Evolutionary conservation across 2,113 vertebrate genomes (phyloP).

Genomic region (Gallinago undulata): DNA sequence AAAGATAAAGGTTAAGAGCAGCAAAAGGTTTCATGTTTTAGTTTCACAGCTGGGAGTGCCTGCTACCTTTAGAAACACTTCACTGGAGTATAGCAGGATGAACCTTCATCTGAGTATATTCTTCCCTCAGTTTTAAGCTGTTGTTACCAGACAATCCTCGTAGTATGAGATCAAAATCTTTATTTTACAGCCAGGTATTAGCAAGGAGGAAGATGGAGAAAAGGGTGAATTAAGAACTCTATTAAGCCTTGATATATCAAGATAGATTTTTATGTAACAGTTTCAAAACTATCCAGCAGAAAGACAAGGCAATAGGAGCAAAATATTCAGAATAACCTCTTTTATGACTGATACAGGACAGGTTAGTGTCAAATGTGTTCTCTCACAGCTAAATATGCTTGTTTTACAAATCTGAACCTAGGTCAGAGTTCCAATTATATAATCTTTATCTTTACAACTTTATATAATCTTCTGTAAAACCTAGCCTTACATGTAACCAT

Average conservation of each 20-base stretch:
- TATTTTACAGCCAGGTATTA: not conserved
- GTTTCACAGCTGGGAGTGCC: not conserved
- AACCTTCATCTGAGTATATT: not conserved
- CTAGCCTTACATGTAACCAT: not conserved
- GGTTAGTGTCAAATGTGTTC: not conserved
- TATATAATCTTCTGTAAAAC: not conserved
- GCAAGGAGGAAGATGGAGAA: not conserved
- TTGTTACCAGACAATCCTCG: not conserved
- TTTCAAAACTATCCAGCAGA: not conserved
- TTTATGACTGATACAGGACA: not conserved
- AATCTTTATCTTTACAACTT: not conserved
- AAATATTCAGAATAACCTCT: not conserved
- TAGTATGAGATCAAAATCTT: not conserved
- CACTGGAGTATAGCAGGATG: not conserved
- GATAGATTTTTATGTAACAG: not conserved
- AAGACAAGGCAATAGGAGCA: not conserved
- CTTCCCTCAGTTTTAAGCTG: not conserved
- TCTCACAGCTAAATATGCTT: not conserved
- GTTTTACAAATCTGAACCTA: not conserved
- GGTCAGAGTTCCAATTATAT: not conserved
- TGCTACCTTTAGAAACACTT: not conserved
- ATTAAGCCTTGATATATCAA: not conserved
- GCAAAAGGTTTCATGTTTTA: not conserved
- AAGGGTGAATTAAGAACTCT: not conserved
- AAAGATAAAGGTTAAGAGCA: not conserved